Evolutionary conservation across 2,797 vertebrate genomes (phyloP).

Genomic region (Euthynnus affinis): DNA sequence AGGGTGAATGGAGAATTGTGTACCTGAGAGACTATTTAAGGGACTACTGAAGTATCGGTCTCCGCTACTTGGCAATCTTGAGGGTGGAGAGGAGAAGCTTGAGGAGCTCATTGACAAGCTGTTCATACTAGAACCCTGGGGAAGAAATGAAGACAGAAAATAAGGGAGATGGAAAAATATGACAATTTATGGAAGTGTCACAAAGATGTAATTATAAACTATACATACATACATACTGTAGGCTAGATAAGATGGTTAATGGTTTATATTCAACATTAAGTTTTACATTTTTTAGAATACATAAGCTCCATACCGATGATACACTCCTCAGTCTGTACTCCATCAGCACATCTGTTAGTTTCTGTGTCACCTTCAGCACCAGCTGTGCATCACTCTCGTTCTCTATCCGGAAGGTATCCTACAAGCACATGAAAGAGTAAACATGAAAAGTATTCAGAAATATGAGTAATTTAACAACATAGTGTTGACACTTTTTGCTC

Average conservation of each 20-base stretch:
- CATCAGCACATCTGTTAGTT: slow-evolving; percentile 90
- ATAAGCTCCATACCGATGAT: slow-evolving; percentile 73
- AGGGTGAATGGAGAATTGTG: neutral
- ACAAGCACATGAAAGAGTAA: slow-evolving; percentile 8
- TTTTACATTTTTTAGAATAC: slow-evolving; percentile 6
- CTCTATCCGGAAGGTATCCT: slow-evolving; percentile 90
- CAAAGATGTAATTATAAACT: too few species aligned
- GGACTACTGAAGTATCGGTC: slow-evolving; percentile 67
- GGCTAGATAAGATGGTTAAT: neutral
- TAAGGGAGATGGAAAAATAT: too few species aligned
- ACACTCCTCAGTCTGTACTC: slow-evolving; percentile 87
- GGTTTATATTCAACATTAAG: neutral
- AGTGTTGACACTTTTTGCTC: neutral
- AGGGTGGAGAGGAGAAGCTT: slow-evolving; percentile 57
- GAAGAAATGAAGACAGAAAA: slow-evolving; percentile 26
- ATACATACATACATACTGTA: too few species aligned
- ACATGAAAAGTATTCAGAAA: neutral
- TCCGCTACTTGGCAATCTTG: slow-evolving; percentile 61
- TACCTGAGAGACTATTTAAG: slow-evolving; percentile 67
- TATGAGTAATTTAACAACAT: neutral
- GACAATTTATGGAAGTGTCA: too few species aligned
- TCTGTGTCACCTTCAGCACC: slow-evolving; percentile 91
- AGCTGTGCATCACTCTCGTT: slow-evolving; percentile 90
- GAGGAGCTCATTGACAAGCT: slow-evolving; percentile 65
- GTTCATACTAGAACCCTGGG: slow-evolving; percentile 72